Conservation (phyloP, 2,113 vertebrate genomes). For the Syngnathus typhle region DNA sequence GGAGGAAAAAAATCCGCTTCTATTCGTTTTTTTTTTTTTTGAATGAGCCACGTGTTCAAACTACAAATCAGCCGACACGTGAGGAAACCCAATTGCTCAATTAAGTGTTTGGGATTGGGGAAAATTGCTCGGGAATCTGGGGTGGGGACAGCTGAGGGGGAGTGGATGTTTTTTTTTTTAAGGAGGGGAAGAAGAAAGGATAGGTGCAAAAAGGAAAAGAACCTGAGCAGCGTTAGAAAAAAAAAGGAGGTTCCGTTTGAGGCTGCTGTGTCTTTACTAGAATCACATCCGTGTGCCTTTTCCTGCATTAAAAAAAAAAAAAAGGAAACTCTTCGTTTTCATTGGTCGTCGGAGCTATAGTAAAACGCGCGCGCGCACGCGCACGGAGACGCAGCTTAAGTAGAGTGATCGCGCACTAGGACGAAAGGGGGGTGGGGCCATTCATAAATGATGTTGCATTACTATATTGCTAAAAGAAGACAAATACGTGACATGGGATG, state of each 20-base stretch:
- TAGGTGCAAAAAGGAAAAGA: conserved; percentile 55
- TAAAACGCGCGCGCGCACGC: conserved; percentile 59
- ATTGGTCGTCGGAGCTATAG: conserved; percentile 68
- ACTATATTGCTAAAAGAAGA: conserved; percentile 33
- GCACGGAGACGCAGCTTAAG: conserved; percentile 48
- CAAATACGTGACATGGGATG: background rate
- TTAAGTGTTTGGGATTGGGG: conserved; percentile 79
- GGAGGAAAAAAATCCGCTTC: conserved; percentile 56
- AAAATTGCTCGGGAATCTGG: conserved; percentile 65
- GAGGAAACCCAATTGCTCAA: conserved; percentile 94
- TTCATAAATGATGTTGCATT: conserved; percentile 55
- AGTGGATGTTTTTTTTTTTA: conserved; percentile 3
- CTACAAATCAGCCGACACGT: conserved; percentile 98
- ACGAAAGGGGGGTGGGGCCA: conserved; percentile 47
- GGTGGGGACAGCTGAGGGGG: conserved; percentile 59
- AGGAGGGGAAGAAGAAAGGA: conserved; percentile 40
- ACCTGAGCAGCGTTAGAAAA: conserved; percentile 59
- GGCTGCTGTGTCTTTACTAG: conserved; percentile 61
- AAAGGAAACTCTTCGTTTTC: conserved; percentile 29
- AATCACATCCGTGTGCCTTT: conserved; percentile 61
- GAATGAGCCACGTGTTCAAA: conserved; percentile 99
- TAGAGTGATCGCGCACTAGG: conserved; percentile 37
- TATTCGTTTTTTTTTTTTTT: conserved; percentile 81
- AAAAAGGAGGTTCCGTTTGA: conserved; percentile 64
- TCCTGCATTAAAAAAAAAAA: conserved; percentile 15